Evolutionary conservation across 2,113 vertebrate species (phyloP).

Genomic region (Antechinus flavipes): DNA sequence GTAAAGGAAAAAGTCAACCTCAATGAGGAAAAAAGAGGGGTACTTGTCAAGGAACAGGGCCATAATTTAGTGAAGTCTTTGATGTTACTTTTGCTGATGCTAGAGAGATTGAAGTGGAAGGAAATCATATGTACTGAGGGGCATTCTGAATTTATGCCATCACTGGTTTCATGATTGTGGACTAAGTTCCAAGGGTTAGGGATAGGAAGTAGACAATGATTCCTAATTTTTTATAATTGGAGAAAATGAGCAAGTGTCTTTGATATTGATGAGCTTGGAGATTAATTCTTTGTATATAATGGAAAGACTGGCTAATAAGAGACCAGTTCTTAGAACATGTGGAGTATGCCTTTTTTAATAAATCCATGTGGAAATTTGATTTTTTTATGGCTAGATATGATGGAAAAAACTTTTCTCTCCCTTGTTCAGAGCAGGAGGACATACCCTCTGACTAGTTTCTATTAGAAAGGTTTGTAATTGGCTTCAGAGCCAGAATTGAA

Average conservation of each 20-base stretch:
- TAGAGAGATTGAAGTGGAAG: not conserved
- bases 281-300: no score
- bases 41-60: not conserved
- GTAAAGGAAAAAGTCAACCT: not conserved
- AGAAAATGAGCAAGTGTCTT: not conserved
- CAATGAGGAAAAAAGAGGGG: not conserved
- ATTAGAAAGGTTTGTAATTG: not conserved
- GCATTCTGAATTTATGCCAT: not conserved
- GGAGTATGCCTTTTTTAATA: no score
- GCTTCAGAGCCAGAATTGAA: not conserved
- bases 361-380: not conserved
- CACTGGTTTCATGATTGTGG: not conserved
- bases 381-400: not conserved
- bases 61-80: not conserved
- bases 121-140: not conserved
- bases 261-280: not conserved
- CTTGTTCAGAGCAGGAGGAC: not conserved
- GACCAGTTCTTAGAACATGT: no score
- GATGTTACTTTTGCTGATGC: not conserved
- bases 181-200: not conserved
- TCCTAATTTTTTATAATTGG: not conserved
- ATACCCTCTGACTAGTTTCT: not conserved
- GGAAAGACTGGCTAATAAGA: no score
- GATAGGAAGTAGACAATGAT: not conserved
- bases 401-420: no score